Evolutionary conservation across 2,797 vertebrate genomes (phyloP).

Genomic region (Setipinna tenuifilis): DNA sequence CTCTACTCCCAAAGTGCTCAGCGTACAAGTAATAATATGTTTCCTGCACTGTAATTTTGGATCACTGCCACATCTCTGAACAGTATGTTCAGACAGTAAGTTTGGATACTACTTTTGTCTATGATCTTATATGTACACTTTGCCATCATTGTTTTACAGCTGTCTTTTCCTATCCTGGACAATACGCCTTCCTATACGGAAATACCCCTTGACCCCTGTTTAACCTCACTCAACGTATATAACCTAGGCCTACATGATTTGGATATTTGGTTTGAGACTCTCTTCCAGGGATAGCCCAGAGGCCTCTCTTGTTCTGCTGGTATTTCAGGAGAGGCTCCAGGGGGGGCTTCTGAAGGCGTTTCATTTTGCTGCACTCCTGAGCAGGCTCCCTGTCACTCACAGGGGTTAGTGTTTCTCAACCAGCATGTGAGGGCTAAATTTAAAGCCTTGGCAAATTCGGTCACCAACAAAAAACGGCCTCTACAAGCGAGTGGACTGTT

Average conservation of each 20-base stretch:
- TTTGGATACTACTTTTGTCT: not conserved
- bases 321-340: not conserved
- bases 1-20: not conserved
- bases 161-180: not conserved
- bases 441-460: constrained; percentile 33
- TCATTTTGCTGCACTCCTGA: not conserved
- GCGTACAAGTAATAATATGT: not conserved
- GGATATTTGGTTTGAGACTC: not conserved
- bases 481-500: not conserved
- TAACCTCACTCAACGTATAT: not conserved
- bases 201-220: not conserved
- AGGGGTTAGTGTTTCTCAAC: constrained; percentile 44
- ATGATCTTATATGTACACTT: not conserved
- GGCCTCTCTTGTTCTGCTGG: not conserved
- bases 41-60: not conserved
- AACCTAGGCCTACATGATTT: not conserved
- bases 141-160: not conserved
- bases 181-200: not conserved
- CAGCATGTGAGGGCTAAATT: constrained; percentile 51
- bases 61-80: not conserved
- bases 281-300: not conserved
- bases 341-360: not conserved
- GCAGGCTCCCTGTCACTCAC: constrained; percentile 1
- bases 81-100: too few species aligned
- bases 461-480: not conserved